These are phyloP conservation scores for Hesperophylax magnus DNA, from an alignment of 1,140 invertebrate species.

Conservation along the genomic window DNA sequence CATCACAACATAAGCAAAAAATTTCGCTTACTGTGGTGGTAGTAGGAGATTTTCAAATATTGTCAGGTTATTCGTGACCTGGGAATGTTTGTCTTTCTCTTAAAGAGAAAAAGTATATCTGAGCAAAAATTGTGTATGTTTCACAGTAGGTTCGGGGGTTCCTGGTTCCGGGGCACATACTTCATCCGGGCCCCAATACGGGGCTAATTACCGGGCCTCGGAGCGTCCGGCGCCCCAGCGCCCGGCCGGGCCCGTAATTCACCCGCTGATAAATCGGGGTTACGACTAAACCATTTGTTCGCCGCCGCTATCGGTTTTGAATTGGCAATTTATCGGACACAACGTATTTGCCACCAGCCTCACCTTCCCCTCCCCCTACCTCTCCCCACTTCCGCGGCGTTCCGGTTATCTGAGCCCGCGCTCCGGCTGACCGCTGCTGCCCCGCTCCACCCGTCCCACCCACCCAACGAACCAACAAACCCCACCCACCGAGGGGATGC, in stretches of 20 bases:
- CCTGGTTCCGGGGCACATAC: neutral
- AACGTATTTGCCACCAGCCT: constrained; percentile 46
- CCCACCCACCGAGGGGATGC: no score
- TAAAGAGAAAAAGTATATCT: no score
- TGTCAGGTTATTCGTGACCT: no score
- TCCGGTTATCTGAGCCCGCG: neutral
- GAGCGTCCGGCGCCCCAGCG: neutral
- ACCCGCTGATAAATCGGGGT: constrained; percentile 56
- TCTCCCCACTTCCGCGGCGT: neutral
- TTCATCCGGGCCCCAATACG: neutral
- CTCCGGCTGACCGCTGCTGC: constrained; percentile 1
- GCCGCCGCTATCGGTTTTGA: constrained; percentile 55
- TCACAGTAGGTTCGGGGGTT: no score
- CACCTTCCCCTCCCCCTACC: constrained; percentile 25
- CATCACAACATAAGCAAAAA: no score
- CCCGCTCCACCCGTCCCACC: neutral
- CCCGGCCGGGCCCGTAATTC: constrained; percentile 44
- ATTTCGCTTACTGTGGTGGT: no score
- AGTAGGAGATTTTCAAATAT: no score
- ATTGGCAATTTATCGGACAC: constrained; percentile 56
- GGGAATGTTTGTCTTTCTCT: no score
- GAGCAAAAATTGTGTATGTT: no score
- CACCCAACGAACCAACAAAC: no score
- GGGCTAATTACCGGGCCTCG: constrained; percentile 9
- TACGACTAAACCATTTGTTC: constrained; percentile 56